Conservation (phyloP, 64 coral and sea anemone genomes). For the Astreopora myriophthalma region DNA sequence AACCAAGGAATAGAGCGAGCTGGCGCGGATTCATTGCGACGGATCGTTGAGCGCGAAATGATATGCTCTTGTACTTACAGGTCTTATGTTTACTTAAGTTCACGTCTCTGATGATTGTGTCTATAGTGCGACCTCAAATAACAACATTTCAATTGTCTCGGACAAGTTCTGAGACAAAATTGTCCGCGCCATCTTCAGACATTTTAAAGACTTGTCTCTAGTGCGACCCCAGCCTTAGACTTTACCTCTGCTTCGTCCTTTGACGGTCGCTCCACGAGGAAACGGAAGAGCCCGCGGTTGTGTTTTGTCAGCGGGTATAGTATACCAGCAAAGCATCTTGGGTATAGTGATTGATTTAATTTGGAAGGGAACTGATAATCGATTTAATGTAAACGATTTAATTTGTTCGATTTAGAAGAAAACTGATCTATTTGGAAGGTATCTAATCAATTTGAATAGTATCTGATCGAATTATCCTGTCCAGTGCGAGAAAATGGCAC, state of each 20-base stretch:
- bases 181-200: neutral
- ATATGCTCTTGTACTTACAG: neutral
- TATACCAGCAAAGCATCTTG: constrained; percentile 41
- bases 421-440: neutral
- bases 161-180: neutral
- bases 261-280: neutral
- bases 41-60: neutral
- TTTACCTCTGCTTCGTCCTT: too few species aligned
- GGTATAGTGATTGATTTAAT: constrained; percentile 31
- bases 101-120: neutral
- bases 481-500: neutral
- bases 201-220: neutral
- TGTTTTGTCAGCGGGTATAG: neutral
- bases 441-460: neutral
- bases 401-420: too few species aligned
- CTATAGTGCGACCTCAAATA: neutral
- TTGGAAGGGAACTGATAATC: neutral
- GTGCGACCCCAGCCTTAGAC: neutral
- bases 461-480: neutral
- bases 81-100: neutral
- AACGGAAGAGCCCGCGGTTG: neutral
- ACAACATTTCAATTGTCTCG: neutral
- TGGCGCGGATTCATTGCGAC: neutral
- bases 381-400: too few species aligned
- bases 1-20: neutral